Percentiles rank a stretch among this genome's conserved stretches.
These are phyloP conservation scores for Dynastes hyllus DNA, from an alignment of 2,888 invertebrate genomes.

Conservation along the genomic window DNA sequence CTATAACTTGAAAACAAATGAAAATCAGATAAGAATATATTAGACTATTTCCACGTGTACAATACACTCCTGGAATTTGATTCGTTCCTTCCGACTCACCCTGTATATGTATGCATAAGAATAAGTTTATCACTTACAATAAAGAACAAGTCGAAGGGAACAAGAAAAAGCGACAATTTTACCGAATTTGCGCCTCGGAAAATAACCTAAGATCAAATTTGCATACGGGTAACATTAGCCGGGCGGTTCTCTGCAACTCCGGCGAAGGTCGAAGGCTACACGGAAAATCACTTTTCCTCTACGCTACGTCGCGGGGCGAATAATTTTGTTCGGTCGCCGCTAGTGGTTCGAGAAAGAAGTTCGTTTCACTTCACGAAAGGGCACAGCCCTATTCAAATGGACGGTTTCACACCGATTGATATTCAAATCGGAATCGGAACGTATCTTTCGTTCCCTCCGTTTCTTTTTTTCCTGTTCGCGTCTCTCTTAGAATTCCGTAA, in stretches of 20 bases:
- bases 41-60: too few relatives aligned
- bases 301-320: not conserved
- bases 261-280: not conserved
- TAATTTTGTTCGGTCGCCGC: not conserved
- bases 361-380: not conserved
- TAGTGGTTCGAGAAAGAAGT: not conserved
- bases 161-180: too few relatives aligned
- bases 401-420: not conserved
- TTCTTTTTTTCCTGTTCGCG: not conserved
- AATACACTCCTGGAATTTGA: too few relatives aligned
- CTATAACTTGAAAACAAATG: too few relatives aligned
- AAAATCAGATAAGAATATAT: too few relatives aligned
- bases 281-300: slow-evolving; percentile 7
- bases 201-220: not conserved
- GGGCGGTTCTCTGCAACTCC: not conserved
- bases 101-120: too few relatives aligned
- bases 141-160: too few relatives aligned
- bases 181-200: too few relatives aligned
- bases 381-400: not conserved
- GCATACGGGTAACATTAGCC: not conserved
- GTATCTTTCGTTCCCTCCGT: not conserved
- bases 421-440: slow-evolving; percentile 5
- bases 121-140: too few relatives aligned
- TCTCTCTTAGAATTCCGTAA: too few relatives aligned
- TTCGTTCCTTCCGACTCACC: too few relatives aligned